Base-by-base conservation (phyloP, 2,888 invertebrate species). In the Lasioglossum marginatum region DNA sequence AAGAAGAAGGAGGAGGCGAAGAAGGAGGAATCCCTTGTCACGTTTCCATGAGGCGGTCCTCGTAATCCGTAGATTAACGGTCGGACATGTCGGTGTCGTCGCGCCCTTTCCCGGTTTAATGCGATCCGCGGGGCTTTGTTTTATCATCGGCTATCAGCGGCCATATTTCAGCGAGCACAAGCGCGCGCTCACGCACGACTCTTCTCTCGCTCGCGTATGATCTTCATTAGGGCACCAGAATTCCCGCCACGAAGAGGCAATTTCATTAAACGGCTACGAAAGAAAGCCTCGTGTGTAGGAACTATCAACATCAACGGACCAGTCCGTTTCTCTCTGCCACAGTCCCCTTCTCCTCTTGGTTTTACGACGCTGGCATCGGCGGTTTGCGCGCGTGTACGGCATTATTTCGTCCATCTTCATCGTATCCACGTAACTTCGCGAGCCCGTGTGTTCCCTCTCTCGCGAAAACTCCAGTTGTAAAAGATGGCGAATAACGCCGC, bases 261-360 rank as follows among this genome's bases (percentile, higher is more conserved):
- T 89, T 90, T 93, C 91, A 92, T 93, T 93, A 93, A 82, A 87
- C 88, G 87, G 76, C 79, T 60, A 73, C 71, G 45, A 87, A 89
- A 86, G 88, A 90, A 89, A 86, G 88, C 83, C 12, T 10, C 68
- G 31, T 83, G 86, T 90, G 88, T 83, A 82, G 91, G 91, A 92
- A 94, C 93, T 92, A 94, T 92, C 93, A 94, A 93, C 92, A 92
- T 90, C 89, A 91, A 90, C 93, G 92, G 93, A 93, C 93, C 92
- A 92, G 92, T 93, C 91, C 83, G 91, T 93, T 91, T 66, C 66
- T 27, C 60, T 60, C 60, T 14, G 60, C 10, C n/a, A 10, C 52
- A 52, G 23, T 31, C 63, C 63, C 63, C 27, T 14, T 27, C 60
- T 31, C 27, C 90, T 92, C 88, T 89, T 78, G 74, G 89, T 93